Evolutionary conservation across 2,888 invertebrate species (phyloP).

Genomic region (Drosophila colorata): DNA sequence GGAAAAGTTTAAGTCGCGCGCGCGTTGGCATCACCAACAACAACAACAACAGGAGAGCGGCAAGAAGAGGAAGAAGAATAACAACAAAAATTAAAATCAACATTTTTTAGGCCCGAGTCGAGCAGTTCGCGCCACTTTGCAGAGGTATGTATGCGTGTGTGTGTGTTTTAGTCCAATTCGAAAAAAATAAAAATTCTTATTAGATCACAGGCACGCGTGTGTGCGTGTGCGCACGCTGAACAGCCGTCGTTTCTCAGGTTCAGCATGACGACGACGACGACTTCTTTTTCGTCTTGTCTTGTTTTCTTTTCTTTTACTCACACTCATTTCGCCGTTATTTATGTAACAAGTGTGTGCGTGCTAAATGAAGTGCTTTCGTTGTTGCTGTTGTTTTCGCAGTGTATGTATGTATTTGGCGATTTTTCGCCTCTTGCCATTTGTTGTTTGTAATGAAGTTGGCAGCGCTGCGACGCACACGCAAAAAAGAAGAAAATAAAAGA

Average conservation of each 20-base stretch:
- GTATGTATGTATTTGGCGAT: constrained; percentile 54
- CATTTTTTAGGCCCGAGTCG: constrained; percentile 51
- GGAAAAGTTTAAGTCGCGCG: constrained; percentile 52
- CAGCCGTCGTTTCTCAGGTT: constrained; percentile 71
- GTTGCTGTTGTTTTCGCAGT: constrained; percentile 11
- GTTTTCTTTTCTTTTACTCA: constrained; percentile 57
- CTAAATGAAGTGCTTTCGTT: constrained; percentile 65
- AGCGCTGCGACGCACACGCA: constrained; percentile 20
- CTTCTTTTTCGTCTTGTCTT: constrained; percentile 62
- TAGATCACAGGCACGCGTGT: constrained; percentile 59
- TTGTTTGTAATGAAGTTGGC: constrained; percentile 44
- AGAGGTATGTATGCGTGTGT: constrained; percentile 62
- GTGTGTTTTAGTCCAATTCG: constrained; percentile 59
- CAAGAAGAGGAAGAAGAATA: constrained; percentile 37
- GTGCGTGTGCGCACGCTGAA: constrained; percentile 28
- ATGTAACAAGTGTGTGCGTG: constrained; percentile 82
- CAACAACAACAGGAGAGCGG: constrained; percentile 41
- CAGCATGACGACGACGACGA: constrained; percentile 53
- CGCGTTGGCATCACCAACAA: constrained; percentile 45
- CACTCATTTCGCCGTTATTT: constrained; percentile 81
- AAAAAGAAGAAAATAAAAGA: constrained; percentile 3
- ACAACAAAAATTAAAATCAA: constrained; percentile 43
- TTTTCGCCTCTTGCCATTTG: constrained; percentile 41
- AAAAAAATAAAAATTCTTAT: constrained; percentile 55
- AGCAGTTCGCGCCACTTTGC: constrained; percentile 74